Evolutionary conservation across 2,113 vertebrate genomes (phyloP).

Genomic region (Anoplopoma fimbria): DNA sequence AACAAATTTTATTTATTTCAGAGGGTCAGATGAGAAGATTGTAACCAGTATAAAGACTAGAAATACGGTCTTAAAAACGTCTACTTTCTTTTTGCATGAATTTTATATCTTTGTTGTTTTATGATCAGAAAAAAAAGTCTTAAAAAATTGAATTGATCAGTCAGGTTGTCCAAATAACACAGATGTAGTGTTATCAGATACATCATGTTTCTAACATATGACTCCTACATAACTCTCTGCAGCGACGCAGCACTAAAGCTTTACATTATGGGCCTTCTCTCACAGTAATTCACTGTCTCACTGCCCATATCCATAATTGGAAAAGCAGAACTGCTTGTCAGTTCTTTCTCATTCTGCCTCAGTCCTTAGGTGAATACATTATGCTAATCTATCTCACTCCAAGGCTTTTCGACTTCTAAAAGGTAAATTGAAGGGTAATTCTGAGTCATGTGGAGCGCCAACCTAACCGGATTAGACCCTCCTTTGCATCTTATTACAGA

Average conservation of each 20-base stretch:
- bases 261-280: neutral
- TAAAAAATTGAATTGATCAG: neutral
- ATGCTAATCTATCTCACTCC: conserved; percentile 52
- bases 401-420: conserved; percentile 32
- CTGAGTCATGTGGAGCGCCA: conserved; percentile 20
- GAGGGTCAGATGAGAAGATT: neutral
- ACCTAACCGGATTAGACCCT: conserved; percentile 54
- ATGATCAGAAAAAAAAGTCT: too few species aligned
- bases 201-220: neutral
- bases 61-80: neutral
- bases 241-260: neutral
- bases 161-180: neutral
- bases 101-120: too few species aligned
- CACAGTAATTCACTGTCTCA: conserved; percentile 24
- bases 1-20: neutral
- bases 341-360: conserved; percentile 22
- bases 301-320: conserved; percentile 26
- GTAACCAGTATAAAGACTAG: neutral
- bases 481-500: conserved; percentile 51
- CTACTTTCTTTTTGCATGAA: neutral
- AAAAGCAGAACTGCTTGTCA: conserved; percentile 31
- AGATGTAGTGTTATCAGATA: neutral
- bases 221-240: neutral
- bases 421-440: conserved; percentile 56
- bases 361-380: conserved; percentile 17